Percentiles rank a stretch among this genome's conserved stretches.
Conservation (phyloP, 2,888 invertebrate genomes). For the Alsophila aescularia region DNA sequence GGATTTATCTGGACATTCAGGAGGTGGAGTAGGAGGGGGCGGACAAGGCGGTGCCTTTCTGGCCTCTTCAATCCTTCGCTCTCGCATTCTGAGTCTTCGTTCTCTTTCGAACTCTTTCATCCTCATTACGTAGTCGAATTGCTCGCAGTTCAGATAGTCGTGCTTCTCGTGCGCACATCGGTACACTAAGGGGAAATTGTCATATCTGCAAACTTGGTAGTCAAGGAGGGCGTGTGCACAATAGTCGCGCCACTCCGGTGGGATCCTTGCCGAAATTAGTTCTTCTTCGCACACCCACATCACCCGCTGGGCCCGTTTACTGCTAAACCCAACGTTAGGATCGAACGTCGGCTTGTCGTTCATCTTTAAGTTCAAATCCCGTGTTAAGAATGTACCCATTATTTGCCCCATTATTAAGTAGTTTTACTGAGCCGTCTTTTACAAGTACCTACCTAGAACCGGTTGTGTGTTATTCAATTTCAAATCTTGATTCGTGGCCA, state of each 20-base stretch:
- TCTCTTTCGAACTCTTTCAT: slow-evolving; percentile 77
- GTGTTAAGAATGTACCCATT: slow-evolving; percentile 51
- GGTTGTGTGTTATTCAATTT: too few species aligned
- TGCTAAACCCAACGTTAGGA: slow-evolving; percentile 87
- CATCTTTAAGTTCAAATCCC: slow-evolving; percentile 58
- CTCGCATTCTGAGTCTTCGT: slow-evolving; percentile 61
- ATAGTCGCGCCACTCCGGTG: slow-evolving; percentile 88
- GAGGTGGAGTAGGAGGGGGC: background rate
- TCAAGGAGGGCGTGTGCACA: slow-evolving; percentile 90
- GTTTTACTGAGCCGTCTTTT: background rate
- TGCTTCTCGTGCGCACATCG: slow-evolving; percentile 90
- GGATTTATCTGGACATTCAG: too few species aligned
- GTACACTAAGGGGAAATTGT: slow-evolving; percentile 87
- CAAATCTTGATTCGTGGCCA: too few species aligned
- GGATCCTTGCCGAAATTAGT: slow-evolving; percentile 89
- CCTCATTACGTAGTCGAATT: slow-evolving; percentile 89
- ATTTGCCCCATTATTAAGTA: slow-evolving; percentile 55
- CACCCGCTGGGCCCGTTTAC: slow-evolving; percentile 87
- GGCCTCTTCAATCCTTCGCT: slow-evolving; percentile 49
- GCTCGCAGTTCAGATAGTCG: slow-evolving; percentile 88
- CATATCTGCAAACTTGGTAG: slow-evolving; percentile 87
- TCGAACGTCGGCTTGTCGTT: slow-evolving; percentile 86
- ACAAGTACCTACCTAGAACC: too few species aligned
- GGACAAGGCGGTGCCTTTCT: background rate
- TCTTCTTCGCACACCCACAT: slow-evolving; percentile 89